Evolutionary conservation across 2,888 invertebrate species (phyloP).

Genomic region (Polyommatus iphigenia): DNA sequence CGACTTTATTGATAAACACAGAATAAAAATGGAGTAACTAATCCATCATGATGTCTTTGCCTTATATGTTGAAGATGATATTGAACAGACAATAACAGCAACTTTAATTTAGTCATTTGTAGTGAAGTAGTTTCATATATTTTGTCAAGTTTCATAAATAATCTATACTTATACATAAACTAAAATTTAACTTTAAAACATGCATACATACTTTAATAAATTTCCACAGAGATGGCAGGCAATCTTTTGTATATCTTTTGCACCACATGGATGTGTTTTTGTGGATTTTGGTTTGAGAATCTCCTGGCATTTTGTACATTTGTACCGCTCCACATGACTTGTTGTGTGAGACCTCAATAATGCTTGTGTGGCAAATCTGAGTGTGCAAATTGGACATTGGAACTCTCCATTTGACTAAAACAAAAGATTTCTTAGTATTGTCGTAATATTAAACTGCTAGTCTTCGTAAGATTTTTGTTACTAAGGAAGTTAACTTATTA

Average conservation of each 20-base stretch:
- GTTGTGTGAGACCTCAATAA: constrained; percentile 55
- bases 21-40: too few relatives aligned
- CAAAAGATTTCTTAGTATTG: not conserved
- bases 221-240: constrained; percentile 54
- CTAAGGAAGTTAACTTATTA: too few relatives aligned
- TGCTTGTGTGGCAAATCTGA: constrained; percentile 60
- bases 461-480: not conserved
- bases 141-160: too few relatives aligned
- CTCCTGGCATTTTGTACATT: constrained; percentile 46
- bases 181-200: too few relatives aligned
- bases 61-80: too few relatives aligned
- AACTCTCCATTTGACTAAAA: constrained; percentile 69
- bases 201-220: constrained; percentile 56
- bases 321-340: constrained; percentile 52
- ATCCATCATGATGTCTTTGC: too few relatives aligned
- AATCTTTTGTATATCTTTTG: constrained; percentile 37
- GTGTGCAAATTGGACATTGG: constrained; percentile 56
- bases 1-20: not conserved
- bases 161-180: too few relatives aligned
- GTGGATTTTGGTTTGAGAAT: constrained; percentile 42
- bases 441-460: not conserved
- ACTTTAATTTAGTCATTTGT: too few relatives aligned
- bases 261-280: constrained; percentile 45
- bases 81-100: too few relatives aligned
- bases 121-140: too few relatives aligned